Percentiles rank a stretch among this genome's conserved stretches.
Conservation (phyloP, 2,888 invertebrate genomes). For the Drosophila prolongata region DNA sequence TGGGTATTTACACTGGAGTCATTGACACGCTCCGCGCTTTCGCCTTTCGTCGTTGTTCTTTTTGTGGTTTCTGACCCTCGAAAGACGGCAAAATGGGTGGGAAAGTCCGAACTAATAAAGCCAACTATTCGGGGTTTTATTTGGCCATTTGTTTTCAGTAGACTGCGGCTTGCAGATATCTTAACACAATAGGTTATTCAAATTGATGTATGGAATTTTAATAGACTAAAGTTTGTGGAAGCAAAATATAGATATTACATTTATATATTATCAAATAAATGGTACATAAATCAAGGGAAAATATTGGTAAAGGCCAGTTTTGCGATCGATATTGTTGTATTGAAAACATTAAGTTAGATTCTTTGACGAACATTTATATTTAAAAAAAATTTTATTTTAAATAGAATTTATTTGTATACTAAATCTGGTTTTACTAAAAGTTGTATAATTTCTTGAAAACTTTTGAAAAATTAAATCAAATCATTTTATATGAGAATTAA, state of each 20-base stretch:
- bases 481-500: too few species aligned
- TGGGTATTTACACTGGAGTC: conserved; percentile 34
- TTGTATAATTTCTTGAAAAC: too few species aligned
- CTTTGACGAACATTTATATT: too few species aligned
- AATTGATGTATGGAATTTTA: not conserved
- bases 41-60: not conserved
- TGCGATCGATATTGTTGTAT: too few species aligned
- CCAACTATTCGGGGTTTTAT: conserved; percentile 10
- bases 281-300: too few species aligned
- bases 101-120: conserved; percentile 15
- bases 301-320: too few species aligned
- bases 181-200: not conserved
- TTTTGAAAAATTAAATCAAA: too few species aligned
- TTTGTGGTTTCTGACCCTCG: conserved; percentile 11
- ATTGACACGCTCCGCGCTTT: conserved; percentile 28
- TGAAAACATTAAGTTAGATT: too few species aligned
- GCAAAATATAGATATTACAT: not conserved
- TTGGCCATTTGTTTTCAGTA: not conserved
- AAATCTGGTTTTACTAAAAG: too few species aligned
- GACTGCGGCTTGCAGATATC: not conserved
- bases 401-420: too few species aligned
- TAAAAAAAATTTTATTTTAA: too few species aligned
- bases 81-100: conserved; percentile 1
- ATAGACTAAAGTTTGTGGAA: not conserved
- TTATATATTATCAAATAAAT: too few species aligned